Evolutionary conservation across 2,888 invertebrate species (phyloP), one percentile per base, ranked within the genome.

Genomic region (Pyralis farinalis): DNA sequence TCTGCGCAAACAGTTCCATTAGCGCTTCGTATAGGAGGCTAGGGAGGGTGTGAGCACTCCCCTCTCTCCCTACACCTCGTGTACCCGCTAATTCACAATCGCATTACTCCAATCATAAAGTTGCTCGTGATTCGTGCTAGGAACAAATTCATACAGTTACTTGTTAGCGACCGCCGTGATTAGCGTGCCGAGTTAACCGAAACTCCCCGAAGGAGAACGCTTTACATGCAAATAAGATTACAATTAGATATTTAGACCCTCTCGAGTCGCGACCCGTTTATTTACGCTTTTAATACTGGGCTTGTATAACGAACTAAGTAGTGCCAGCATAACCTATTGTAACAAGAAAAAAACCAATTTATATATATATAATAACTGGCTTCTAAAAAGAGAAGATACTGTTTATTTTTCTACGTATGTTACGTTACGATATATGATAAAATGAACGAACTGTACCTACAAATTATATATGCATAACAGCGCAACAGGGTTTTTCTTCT

Each of bases 171-270:
- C 42, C 43, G 31, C 46, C 34, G 44, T 47, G 25, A 39, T 44
- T 46, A 51, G 47, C 57, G 36, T 49, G 53, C 53, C 49, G 47
- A 61, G 55, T 54, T 62, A 62, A 55, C 52, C 49, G 47, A 55
- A 62, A 61, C 55, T 59, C 53, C 51, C 4, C 16, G 16, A 58
- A 58, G 51, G 53, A 60, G 58, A 65, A 66, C 61, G 63, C 63
- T 71, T 71, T 69, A 69, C 69, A 77, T 76, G 71, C 68, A 73
- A 76, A 76, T 74, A 66, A 67, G 68, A 68, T 74, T 69, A 72
- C 71, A 72, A 73, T 73, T 70, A 74, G 63, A 69, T 73, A 75
- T 75, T 75, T 69, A 67, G 65, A 68, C 63, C 63, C 64, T 58
- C 55, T 62, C 61, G 56, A 58, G 66, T 62, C 61, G 56, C 58